Evolutionary conservation across 2,888 invertebrate species (phyloP), one percentile per base, ranked within the genome.

Genomic region (Alsophila aescularia): DNA sequence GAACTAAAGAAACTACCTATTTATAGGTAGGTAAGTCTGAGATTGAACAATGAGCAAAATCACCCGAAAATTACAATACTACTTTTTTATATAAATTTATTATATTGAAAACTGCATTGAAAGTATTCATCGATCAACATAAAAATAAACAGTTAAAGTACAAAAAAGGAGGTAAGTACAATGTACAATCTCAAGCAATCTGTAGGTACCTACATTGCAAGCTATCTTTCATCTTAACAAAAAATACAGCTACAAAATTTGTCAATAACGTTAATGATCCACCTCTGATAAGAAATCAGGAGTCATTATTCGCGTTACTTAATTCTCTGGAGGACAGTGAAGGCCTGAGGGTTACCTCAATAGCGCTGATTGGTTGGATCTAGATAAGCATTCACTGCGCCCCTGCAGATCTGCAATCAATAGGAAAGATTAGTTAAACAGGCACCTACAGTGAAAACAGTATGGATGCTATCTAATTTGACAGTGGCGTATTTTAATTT

Each of bases 301-400:
- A 12, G 21, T 70, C 67, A 72, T 76, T 69, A 71, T 61, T 37
- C 24, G 45, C 31, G 66, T 73, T 74, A 74, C 72, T 70, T 60
- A 63, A 66, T 41, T 42, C 31, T 32, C 58, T 45, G 65, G 42
- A 45, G 16, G 27, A 16, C 3, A 24, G 24, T 6, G 24, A 24
- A 24, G 24, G 24, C 24, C 24, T 7, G 24, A 24, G 52, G 32
- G 49, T 40, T 54, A 51, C 42, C 60, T 87, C 74, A 88, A 89
- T 88, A 67, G 83, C 64, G 59, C 71, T 90, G 89, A 90, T 90
- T 90, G 83, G 73, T 67, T 47, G 70, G 67, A 90, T 90, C 90
- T 85, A 79, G 90, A 90, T 90, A 90, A 83, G 73, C 58, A 50
- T 54, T 64, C 14, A n/a, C 54, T 40, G 44, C 40, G 31, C 72